Base-by-base conservation (phyloP, 1,140 invertebrate species). In the Calliopsis andreniformis region DNA sequence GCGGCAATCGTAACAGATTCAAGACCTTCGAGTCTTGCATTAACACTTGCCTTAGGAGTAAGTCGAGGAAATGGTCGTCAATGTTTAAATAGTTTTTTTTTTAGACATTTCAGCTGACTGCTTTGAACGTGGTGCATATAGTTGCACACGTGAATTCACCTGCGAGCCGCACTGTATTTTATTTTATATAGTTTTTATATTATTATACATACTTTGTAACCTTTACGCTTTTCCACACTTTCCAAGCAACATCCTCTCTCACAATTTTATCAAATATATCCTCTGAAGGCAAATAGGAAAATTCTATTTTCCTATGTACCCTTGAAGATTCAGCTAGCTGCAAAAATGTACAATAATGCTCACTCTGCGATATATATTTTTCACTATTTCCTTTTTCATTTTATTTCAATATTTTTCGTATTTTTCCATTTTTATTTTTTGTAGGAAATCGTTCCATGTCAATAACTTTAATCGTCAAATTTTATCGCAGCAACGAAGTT, bases 1-100 rank as follows among this genome's bases (percentile, higher is more conserved):
- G 94, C 88, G 95, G 95, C n/a, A 97, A 97, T 90, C 93, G 93
- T 76, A 97, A 97, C 92, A 94, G 95, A 89, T 97, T 97, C 93
- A 94, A 94, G 86, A 94, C 90, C 49, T 95, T 94, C 89, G 94
- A 96, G 87, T 92, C 93, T 86, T 97, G 96, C 87, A 92, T 94
- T 87, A 92, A 90, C 69, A 92, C 90, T 87, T 95, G 94, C 63
- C 86, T 90, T 85, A 89, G 88, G 91, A 91, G 87, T 92, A 92
- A 90, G 90, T 93, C 71, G n/a, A 53, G 56, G 32, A 68, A 25
- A 56, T 35, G 42, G 16, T 62, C 28, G 7, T 8, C 18, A 35
- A 3, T 51, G 7, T 14, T 43, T 14, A 3, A 70, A 16, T 32
- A 12, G 23, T 42, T 35, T 16, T 14, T 18, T 49, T 56, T 51